Evolutionary conservation across 1,140 invertebrate genomes (phyloP), one percentile per base, ranked within the genome.

Genomic region (Cecropterus lyciades): DNA sequence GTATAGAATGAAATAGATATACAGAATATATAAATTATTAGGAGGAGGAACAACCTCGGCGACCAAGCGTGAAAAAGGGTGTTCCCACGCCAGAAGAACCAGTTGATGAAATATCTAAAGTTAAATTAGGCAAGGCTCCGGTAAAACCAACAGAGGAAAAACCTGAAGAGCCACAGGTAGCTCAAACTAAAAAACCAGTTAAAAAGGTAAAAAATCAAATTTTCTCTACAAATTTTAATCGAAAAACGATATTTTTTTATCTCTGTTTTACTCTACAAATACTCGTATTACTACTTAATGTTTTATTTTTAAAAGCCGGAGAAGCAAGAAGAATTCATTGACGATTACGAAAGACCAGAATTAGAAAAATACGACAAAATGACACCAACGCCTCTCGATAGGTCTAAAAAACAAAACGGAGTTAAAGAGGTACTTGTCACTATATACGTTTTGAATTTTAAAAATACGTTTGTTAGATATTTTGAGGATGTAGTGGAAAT

Each of bases 351-450:
- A 65, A 93, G 94, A 66, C 88, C 95, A 3, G 95, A 95, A 6
- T 92, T 95, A n/a, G 95, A 95, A 79, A 95, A 95, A 88, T 95
- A 93, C 72, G 93, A 93, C 65, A 93, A 93, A 80, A 90, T 93
- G 20, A 80, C 91, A 77, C 91, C 92, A 16, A 93, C 91, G 77
- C 89, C 91, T 33, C 57, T 69, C n/a, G 77, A 80, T 46, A 75
- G 33, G 42, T 66, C 60, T 10, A 80, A 80, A 55, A 80, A 80
- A 70, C 70, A 77, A 66, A 80, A 80, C 37, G 77, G 77, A 48
- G 52, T 77, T 42, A 69, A 67, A 68, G 77, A 80, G 75, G 77
- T 79, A 67, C 17, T 14, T 42, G 9, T 40, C 37, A 40, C 7
- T n/a, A 40, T 40, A 2, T 40, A 40, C 10, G 11, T 40, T 11